Base-by-base conservation (phyloP, 2,797 vertebrate genomes). In the Sebastes paucispinis region DNA sequence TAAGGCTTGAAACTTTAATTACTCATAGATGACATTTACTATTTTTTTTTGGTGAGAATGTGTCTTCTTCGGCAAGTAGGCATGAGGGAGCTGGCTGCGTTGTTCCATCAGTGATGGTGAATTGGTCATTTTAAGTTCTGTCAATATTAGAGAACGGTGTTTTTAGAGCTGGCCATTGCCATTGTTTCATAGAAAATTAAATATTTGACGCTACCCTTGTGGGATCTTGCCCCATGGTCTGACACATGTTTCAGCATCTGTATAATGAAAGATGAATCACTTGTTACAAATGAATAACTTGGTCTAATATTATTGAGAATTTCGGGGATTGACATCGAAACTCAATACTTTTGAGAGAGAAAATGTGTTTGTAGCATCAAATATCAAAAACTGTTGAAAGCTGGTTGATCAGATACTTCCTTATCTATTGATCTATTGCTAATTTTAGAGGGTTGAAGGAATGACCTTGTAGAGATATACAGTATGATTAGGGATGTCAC, bases 1-100 rank as follows among this genome's bases (percentile, higher is more conserved):
- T 82, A 82, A 79, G 69, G 84, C 72, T 54, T 84, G 77, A 88
- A 82, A 85, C 71, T 87, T 91, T 62, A 91, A 92, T 89, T 82
- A 90, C 81, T 77, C 32, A 80, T 25, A 84, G 76, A 83, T 84
- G 62, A 79, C 74, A 80, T 88, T 66, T 62, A 54, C 27, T 29
- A 50, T 52, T 82, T 71, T 77, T 18, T 18, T 77, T 18, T 69
- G 14, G 32, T 69, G 12, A 36, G 29, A 76, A 79, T 73, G 57
- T 32, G 69, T 73, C 36, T 72, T 71, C 39, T 47, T 70, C 58
- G 31, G 64, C 1, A 34, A 36, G 39, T 59, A 62, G 60, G 5
- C 29, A 1, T 36, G 32, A 65, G 16, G 4, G 60, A 73, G 29
- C 16, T 18, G 82, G 36, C 43, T 9, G 8, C 62, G 12, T 8